phyloP scores from a whole-genome alignment of 1,140 invertebrate genomes.

The Arctopsyche grandis region DNA sequence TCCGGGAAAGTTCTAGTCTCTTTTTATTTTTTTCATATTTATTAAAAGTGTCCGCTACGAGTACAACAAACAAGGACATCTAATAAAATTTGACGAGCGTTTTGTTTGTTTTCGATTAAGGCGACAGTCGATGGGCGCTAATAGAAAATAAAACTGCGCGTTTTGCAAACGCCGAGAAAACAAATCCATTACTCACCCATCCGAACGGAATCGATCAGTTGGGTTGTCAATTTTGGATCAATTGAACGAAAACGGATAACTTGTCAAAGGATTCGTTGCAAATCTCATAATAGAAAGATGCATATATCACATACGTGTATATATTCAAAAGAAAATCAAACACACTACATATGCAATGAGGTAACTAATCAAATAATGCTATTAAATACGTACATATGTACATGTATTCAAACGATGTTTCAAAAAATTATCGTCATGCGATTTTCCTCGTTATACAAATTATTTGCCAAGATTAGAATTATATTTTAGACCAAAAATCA shows the following conservation, averaged over 20 bases:
- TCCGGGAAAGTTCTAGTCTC: not conserved
- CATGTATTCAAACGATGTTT: too few relatives aligned
- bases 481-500: too few relatives aligned
- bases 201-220: not conserved
- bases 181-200: slow-evolving; percentile 25
- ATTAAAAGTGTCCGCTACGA: not conserved
- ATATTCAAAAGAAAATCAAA: too few relatives aligned
- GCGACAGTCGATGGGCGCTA: slow-evolving; percentile 8
- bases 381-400: too few relatives aligned
- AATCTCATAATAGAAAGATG: too few relatives aligned
- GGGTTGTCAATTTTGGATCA: not conserved
- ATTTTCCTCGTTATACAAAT: too few relatives aligned
- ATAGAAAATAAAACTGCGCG: slow-evolving; percentile 32
- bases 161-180: slow-evolving; percentile 1
- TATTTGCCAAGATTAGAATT: too few relatives aligned
- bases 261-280: too few relatives aligned
- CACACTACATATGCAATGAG: too few relatives aligned
- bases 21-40: slow-evolving; percentile 2
- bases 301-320: too few relatives aligned
- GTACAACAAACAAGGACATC: slow-evolving; percentile 33
- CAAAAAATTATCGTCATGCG: too few relatives aligned
- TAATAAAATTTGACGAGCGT: slow-evolving; percentile 36
- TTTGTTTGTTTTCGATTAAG: slow-evolving; percentile 37
- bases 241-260: not conserved
- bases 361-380: too few relatives aligned